phyloP scores from a whole-genome alignment of 1,140 invertebrate genomes.

The Drosophila novamexicana region DNA sequence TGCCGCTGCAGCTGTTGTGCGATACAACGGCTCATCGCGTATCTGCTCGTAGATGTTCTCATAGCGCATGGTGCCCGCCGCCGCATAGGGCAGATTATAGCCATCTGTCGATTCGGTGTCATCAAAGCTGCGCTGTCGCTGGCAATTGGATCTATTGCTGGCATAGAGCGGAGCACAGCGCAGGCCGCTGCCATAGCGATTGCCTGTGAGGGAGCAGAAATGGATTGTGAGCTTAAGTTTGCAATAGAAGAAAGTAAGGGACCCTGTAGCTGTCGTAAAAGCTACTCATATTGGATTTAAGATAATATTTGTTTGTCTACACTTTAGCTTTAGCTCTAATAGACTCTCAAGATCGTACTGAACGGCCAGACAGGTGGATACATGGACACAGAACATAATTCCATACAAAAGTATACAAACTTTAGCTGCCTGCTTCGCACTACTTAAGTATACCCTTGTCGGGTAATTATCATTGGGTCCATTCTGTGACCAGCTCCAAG shows the following conservation, averaged over 20 bases:
- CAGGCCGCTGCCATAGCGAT: slow-evolving; percentile 64
- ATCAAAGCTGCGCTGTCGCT: slow-evolving; percentile 82
- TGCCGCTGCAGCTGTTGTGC: slow-evolving; percentile 53
- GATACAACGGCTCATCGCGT: slow-evolving; percentile 84
- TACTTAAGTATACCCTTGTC: too few species aligned
- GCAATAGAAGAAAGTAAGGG: too few species aligned
- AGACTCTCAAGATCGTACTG: too few species aligned
- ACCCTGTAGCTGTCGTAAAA: too few species aligned
- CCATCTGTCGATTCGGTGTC: slow-evolving; percentile 84
- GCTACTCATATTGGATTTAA: too few species aligned
- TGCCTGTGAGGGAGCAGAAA: slow-evolving; percentile 41
- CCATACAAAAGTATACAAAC: too few species aligned
- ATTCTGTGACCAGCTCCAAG: not conserved
- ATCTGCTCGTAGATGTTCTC: slow-evolving; percentile 86
- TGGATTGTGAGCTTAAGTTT: not conserved
- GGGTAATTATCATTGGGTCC: not conserved
- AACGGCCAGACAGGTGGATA: too few species aligned
- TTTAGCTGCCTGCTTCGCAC: too few species aligned
- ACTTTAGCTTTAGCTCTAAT: too few species aligned
- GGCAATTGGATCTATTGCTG: slow-evolving; percentile 62
- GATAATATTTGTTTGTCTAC: too few species aligned
- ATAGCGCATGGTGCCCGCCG: slow-evolving; percentile 67
- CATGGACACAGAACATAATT: too few species aligned
- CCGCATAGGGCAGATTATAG: slow-evolving; percentile 69
- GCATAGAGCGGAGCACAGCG: slow-evolving; percentile 61